Percentiles rank a stretch among this genome's conserved stretches.
Evolutionary conservation across 2,888 invertebrate species (phyloP).

Genomic region (Leptinotarsa juncta): DNA sequence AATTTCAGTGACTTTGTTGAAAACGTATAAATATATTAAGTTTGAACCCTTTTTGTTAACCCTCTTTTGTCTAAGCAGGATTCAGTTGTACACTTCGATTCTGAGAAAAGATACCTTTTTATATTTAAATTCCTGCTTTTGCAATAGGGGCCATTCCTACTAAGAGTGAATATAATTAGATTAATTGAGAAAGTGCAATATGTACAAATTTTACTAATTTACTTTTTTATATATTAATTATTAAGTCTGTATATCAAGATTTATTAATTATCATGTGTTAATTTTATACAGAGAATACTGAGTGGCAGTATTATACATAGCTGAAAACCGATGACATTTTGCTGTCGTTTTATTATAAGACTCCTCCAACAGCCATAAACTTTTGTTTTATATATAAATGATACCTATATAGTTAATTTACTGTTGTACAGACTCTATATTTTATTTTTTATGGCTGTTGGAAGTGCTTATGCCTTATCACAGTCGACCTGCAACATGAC

Average conservation of each 20-base stretch:
- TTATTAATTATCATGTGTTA: constrained; percentile 63
- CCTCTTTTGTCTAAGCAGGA: constrained; percentile 53
- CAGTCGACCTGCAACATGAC: constrained; percentile 64
- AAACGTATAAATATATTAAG: constrained; percentile 40
- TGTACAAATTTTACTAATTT: constrained; percentile 77
- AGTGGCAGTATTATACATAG: constrained; percentile 63
- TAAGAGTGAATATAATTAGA: constrained; percentile 59
- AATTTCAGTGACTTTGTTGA: constrained; percentile 49
- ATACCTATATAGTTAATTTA: constrained; percentile 54
- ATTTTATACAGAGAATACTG: constrained; percentile 66
- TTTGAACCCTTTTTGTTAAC: constrained; percentile 52
- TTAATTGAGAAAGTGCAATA: constrained; percentile 74
- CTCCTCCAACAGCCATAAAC: constrained; percentile 53
- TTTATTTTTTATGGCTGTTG: constrained; percentile 56
- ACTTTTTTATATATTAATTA: constrained; percentile 64
- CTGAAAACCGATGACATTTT: constrained; percentile 29
- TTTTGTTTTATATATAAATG: constrained; percentile 47
- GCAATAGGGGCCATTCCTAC: constrained; percentile 57
- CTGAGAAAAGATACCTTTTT: constrained; percentile 28
- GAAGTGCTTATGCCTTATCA: constrained; percentile 52
- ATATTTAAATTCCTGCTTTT: constrained; percentile 47
- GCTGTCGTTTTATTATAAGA: constrained; percentile 41
- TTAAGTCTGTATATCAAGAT: constrained; percentile 64
- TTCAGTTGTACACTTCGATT: constrained; percentile 34
- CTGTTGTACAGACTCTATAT: constrained; percentile 57